phyloP scores from a whole-genome alignment of 2,797 vertebrate genomes.

The Aplochiton taeniatus region DNA sequence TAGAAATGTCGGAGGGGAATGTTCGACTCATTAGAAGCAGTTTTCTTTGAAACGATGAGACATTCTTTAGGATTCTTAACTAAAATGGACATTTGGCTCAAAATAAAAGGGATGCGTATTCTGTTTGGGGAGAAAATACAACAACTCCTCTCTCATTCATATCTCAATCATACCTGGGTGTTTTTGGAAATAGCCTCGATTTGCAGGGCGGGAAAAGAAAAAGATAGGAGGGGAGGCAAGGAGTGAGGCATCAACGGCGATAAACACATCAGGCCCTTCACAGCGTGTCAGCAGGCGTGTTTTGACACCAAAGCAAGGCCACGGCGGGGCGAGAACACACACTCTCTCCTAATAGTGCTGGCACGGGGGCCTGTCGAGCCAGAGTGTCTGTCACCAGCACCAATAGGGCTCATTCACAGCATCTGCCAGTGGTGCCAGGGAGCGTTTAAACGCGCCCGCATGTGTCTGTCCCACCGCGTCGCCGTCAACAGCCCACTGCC shows the following conservation, averaged over 20 bases:
- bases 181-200: too few species aligned
- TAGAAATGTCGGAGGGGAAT: conserved; percentile 6
- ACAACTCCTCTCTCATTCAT: conserved; percentile 59
- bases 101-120: conserved; percentile 20
- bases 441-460: conserved; percentile 31
- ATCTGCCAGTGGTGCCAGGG: conserved; percentile 54
- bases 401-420: conserved; percentile 58
- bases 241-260: not conserved
- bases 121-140: conserved; percentile 33
- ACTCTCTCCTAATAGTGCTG: conserved; percentile 19
- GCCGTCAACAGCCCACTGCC: too few species aligned
- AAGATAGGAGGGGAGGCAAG: not conserved
- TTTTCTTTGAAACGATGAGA: not conserved
- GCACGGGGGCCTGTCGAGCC: conserved; percentile 23
- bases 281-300: conserved; percentile 31
- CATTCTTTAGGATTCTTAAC: not conserved
- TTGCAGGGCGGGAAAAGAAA: too few species aligned
- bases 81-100: too few species aligned
- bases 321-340: conserved; percentile 27
- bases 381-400: conserved; percentile 28
- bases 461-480: conserved; percentile 26
- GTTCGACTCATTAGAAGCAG: conserved; percentile 17
- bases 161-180: conserved; percentile 35
- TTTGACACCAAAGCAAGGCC: conserved; percentile 36
- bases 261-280: conserved; percentile 14